Percentiles rank a stretch among this genome's conserved stretches.
Evolutionary conservation across 2,113 vertebrate species (phyloP).

Genomic region (Cricetomys ansorgei): DNA sequence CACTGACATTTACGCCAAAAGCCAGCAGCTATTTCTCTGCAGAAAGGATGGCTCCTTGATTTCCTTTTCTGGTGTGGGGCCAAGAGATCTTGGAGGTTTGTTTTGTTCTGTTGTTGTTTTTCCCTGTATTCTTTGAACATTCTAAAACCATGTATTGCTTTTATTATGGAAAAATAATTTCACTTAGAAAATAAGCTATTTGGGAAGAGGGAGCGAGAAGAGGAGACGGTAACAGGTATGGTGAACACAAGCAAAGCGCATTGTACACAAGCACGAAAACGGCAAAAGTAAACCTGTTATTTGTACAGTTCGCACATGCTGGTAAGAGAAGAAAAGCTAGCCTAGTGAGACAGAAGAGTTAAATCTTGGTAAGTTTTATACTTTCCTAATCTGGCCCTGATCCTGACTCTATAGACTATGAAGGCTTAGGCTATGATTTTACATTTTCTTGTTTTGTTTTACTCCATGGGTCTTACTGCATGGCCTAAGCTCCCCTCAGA

Average conservation of each 20-base stretch:
- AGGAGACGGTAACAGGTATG: neutral
- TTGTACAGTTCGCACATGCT: neutral
- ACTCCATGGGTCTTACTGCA: neutral
- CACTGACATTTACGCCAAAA: neutral
- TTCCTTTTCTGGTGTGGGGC: neutral
- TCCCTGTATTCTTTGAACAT: neutral
- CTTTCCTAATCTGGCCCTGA: neutral
- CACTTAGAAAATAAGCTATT: neutral
- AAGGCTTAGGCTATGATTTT: neutral
- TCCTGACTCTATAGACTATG: neutral
- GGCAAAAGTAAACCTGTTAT: neutral
- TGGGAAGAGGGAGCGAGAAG: neutral
- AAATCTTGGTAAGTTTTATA: neutral
- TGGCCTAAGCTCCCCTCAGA: neutral
- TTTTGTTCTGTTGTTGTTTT: neutral
- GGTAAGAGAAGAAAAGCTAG: neutral
- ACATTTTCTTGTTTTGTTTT: neutral
- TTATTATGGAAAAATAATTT: conserved; percentile 1
- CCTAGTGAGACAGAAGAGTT: neutral
- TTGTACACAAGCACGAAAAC: neutral
- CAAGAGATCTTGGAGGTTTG: neutral
- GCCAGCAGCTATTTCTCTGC: neutral
- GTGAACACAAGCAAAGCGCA: neutral
- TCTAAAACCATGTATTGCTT: neutral
- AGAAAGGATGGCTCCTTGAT: neutral